A percentile compares a stretch with the other conserved stretches of the same genome.
Evolutionary conservation across 1,140 invertebrate species (phyloP).

Genomic region (Conus ventricosus): DNA sequence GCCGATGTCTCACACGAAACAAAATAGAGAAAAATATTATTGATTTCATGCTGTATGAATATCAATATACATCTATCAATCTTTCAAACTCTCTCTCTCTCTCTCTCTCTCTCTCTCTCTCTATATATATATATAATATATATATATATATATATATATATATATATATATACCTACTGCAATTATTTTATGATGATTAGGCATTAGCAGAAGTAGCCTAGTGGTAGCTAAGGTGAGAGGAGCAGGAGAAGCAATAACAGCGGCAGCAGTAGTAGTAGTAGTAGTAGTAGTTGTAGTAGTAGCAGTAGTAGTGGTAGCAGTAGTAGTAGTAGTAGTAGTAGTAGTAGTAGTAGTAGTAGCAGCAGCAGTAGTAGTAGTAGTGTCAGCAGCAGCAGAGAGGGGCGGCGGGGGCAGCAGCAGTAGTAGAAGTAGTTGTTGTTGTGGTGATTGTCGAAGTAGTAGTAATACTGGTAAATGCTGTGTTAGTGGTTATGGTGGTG

Average conservation of each 20-base stretch:
- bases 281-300: constrained; percentile 25
- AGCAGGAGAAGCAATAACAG: background rate
- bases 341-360: background rate
- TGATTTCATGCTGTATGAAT: too few species aligned
- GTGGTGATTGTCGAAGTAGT: background rate
- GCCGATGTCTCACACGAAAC: too few species aligned
- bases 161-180: too few species aligned
- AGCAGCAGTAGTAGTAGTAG: background rate
- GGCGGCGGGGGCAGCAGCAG: background rate
- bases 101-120: too few species aligned
- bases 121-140: too few species aligned
- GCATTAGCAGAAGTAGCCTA: background rate
- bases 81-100: too few species aligned
- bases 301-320: background rate
- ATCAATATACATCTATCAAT: too few species aligned
- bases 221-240: background rate
- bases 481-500: too few species aligned
- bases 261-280: background rate
- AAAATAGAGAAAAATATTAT: too few species aligned
- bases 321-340: background rate
- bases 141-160: too few species aligned
- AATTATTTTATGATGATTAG: background rate
- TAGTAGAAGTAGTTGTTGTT: background rate
- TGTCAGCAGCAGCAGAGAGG: background rate
- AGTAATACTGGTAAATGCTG: background rate